Conservation (phyloP, 1,140 invertebrate species). For the Lysiphlebus fabarum region DNA sequence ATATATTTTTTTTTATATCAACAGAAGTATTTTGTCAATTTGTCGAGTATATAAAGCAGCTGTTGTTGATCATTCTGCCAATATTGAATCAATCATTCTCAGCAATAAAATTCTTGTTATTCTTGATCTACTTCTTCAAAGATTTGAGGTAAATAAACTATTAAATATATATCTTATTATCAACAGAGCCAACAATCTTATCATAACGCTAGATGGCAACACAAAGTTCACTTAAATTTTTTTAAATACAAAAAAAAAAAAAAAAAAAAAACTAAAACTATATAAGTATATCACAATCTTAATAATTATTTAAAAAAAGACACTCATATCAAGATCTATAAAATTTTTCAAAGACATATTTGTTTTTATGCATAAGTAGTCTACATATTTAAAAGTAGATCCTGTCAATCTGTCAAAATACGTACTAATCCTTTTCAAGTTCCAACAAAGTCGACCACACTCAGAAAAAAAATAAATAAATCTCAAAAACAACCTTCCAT, state of each 20-base stretch:
- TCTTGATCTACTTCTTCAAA: constrained; percentile 66
- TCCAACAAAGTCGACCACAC: constrained; percentile 14
- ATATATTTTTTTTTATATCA: constrained; percentile 26
- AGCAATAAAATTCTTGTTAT: constrained; percentile 68
- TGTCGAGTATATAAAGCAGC: constrained; percentile 62
- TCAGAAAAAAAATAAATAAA: constrained; percentile 6
- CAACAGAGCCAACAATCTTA: background rate
- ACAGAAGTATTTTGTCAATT: constrained; percentile 62
- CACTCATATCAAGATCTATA: constrained; percentile 20
- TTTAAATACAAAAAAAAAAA: no score
- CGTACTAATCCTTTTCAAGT: constrained; percentile 45
- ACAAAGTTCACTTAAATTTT: background rate
- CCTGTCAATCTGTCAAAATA: constrained; percentile 50
- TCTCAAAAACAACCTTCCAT: background rate
- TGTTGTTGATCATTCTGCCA: constrained; percentile 58
- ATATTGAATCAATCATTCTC: constrained; percentile 65
- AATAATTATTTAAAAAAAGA: constrained; percentile 14
- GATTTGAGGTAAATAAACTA: constrained; percentile 68
- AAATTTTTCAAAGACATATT: constrained; percentile 14
- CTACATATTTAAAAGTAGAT: no score
- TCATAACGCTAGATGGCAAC: background rate
- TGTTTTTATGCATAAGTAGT: constrained; percentile 14
- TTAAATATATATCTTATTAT: constrained; percentile 18
- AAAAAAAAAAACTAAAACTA: background rate
- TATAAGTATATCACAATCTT: background rate